A percentile compares a stretch with the other conserved stretches of the same genome.
These are phyloP conservation scores for Mesoligia furuncula DNA, from an alignment of 2,888 invertebrate species.

Conservation along the genomic window DNA sequence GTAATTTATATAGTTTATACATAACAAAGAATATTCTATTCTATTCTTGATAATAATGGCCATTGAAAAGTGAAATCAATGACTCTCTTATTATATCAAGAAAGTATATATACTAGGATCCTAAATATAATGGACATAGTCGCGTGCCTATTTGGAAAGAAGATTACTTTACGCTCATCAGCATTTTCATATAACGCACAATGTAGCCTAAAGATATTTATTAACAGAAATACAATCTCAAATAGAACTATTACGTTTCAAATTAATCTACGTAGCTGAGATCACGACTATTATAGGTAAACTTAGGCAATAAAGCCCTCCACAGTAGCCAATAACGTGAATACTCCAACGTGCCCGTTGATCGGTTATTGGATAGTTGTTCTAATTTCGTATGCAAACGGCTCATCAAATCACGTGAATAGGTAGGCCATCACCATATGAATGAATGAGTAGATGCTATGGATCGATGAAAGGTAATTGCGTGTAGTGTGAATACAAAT, in stretches of 20 bases:
- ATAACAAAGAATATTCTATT: too few relatives aligned
- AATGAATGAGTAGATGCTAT: slow-evolving; percentile 17
- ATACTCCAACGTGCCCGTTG: slow-evolving; percentile 17
- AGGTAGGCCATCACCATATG: slow-evolving; percentile 11
- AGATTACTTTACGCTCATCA: not conserved
- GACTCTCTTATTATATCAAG: not conserved
- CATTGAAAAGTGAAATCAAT: not conserved
- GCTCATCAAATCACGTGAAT: slow-evolving; percentile 48
- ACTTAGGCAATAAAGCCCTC: not conserved
- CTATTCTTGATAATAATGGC: too few relatives aligned
- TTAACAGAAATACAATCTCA: not conserved
- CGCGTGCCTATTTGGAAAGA: not conserved
- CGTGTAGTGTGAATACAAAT: not conserved
- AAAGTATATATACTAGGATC: not conserved
- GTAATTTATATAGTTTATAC: too few relatives aligned
- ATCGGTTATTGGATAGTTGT: slow-evolving; percentile 33
- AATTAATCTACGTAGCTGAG: not conserved
- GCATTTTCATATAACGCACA: not conserved
- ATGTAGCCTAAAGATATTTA: not conserved
- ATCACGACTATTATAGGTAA: not conserved
- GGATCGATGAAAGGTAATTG: slow-evolving; percentile 7
- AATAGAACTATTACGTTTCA: not conserved
- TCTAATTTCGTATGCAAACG: slow-evolving; percentile 26
- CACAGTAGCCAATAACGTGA: slow-evolving; percentile 13
- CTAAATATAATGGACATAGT: too few relatives aligned